phyloP scores from a whole-genome alignment of 2,888 invertebrate species.

The Macaria notata region DNA sequence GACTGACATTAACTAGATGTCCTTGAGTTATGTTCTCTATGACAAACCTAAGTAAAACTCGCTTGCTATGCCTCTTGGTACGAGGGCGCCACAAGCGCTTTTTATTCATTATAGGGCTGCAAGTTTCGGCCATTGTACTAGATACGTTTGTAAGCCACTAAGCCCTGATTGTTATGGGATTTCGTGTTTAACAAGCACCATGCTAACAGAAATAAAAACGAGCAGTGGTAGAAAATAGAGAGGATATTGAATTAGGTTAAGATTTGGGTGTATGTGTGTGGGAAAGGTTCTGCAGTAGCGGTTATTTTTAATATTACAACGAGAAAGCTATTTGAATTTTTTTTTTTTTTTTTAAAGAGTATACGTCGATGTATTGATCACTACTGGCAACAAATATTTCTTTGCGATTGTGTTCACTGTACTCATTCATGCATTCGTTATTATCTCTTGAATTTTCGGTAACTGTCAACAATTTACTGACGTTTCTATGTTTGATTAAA shows the following conservation, averaged over 20 bases:
- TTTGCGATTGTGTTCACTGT: too few relatives aligned
- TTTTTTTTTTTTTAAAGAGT: too few relatives aligned
- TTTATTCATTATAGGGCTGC: conserved; percentile 77
- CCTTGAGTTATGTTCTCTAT: too few relatives aligned
- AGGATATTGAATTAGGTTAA: conserved; percentile 57
- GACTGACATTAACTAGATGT: too few relatives aligned
- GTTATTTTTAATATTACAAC: too few relatives aligned
- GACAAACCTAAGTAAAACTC: conserved; percentile 35
- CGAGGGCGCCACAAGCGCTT: conserved; percentile 62
- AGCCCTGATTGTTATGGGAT: conserved; percentile 71
- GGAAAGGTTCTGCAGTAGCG: background rate
- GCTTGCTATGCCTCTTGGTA: conserved; percentile 50
- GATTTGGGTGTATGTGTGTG: conserved; percentile 17
- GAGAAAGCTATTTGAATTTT: too few relatives aligned
- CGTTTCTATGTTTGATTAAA: too few relatives aligned
- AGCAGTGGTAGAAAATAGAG: conserved; percentile 43
- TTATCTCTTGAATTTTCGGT: too few relatives aligned
- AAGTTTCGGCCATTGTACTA: conserved; percentile 75
- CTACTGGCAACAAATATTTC: too few relatives aligned
- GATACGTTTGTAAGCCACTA: conserved; percentile 71
- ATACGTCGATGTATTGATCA: too few relatives aligned
- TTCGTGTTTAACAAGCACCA: conserved; percentile 62
- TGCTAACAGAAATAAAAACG: conserved; percentile 64
- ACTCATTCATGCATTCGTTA: too few relatives aligned
- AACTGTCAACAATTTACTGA: too few relatives aligned